Evolutionary conservation across 2,113 vertebrate genomes (phyloP), one percentile per base, ranked within the genome.

Genomic region (Engraulis encrasicolus): DNA sequence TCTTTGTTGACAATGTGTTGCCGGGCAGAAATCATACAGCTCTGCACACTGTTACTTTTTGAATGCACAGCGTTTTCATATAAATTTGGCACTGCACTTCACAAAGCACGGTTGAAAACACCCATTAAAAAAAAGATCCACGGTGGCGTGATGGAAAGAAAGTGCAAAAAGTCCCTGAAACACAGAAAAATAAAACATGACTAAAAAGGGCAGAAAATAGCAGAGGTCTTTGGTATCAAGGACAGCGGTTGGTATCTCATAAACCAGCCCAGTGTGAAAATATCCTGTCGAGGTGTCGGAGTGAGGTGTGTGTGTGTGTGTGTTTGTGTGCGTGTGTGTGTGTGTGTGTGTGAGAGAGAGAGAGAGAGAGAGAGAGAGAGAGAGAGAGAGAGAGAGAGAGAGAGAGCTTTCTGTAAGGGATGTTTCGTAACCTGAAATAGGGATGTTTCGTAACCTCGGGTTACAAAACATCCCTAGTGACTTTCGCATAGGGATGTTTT

Each of bases 231-330:
- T 66, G 58, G 58, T 23, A 31, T 31, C 23, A 66, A 66, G 23
- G 58, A 66, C 23, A 31, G 58, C 6, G 11, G 23, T 66, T 27
- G n/a, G 23, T 15, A 14, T 66, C 23, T 14, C 23, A 66, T 31
- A 66, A 66, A 31, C 9, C 12, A 27, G 27, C 54, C 6, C 27
- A 12, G 58, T 66, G 58, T 31, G 58, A 31, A 66, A 14, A 66
- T 66, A 66, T 66, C 58, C 58, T 66, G 58, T 27, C 23, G 58
- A 31, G 58, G 58, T 66, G 58, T 66, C 58, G 31, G 58, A 31
- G 58, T 66, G 58, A 31, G 9, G 31, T 66, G 58, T 31, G 58
- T 31, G 58, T n/a, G n/a, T n/a, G n/a, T n/a, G n/a, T n/a, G n/a
- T n/a, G n/a, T n/a, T n/a, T n/a, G n/a, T n/a, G n/a, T n/a, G n/a